A percentile compares a stretch with the other conserved stretches of the same genome.
Conservation (phyloP, 2,113 vertebrate species). For the Vireo altiloquus region DNA sequence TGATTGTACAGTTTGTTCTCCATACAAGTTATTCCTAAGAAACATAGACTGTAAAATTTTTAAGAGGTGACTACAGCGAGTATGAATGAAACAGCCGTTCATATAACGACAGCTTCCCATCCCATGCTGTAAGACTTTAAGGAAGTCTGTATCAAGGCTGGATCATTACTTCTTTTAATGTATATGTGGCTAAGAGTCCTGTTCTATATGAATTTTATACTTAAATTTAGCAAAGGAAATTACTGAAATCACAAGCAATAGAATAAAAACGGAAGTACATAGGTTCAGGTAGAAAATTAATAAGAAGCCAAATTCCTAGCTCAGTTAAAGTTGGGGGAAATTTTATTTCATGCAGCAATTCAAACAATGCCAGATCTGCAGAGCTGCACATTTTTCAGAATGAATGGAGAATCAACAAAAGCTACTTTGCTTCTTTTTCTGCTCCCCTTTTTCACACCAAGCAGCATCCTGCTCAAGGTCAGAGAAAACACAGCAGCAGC, state of each 20-base stretch:
- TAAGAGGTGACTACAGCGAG: neutral
- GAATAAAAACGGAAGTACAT: neutral
- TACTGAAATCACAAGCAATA: neutral
- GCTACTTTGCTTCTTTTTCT: neutral
- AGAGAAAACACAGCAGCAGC: neutral
- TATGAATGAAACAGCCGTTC: neutral
- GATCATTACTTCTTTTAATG: neutral
- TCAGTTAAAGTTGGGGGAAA: neutral
- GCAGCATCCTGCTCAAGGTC: neutral
- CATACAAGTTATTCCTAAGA: neutral
- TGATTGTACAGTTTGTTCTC: neutral
- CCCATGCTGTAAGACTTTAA: neutral
- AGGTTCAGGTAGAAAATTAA: neutral
- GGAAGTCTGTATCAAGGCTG: neutral
- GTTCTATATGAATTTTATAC: neutral
- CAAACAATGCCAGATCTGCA: neutral
- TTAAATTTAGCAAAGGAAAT: neutral
- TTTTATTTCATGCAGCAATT: neutral
- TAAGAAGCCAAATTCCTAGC: neutral
- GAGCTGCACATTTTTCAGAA: neutral
- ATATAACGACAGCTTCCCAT: neutral
- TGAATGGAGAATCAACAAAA: neutral
- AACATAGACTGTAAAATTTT: neutral
- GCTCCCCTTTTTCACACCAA: neutral
- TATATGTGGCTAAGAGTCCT: neutral